Evolutionary conservation across 2,888 invertebrate genomes (phyloP), one percentile per base, ranked within the genome.

Genomic region (Sinodicranocentrus sp.): DNA sequence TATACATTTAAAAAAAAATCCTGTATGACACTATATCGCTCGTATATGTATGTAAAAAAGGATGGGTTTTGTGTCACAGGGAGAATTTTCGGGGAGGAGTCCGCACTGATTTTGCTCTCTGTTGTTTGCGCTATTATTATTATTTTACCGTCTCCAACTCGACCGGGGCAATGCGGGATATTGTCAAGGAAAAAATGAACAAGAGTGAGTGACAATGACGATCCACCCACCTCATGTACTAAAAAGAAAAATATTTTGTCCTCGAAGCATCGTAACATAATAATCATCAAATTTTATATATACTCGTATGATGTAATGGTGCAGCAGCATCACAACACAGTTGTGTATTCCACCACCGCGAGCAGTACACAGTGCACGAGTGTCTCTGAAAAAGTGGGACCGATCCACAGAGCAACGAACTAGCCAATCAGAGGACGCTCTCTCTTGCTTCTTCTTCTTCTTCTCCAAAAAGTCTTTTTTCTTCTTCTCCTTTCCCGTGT

Each of bases 361-460:
- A 8, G 57, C 23, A 57, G 57, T 17, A 57, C 2, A 25, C 10
- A 21, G 21, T 25, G 23, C 3, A 57, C 10, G 23, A 57, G 25
- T 21, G 54, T 3, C n/a, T 13, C 19, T 21, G n/a, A 54, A 19
- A 48, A 70, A 70, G 68, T 70, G 68, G 68, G 68, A 70, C 68
- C 68, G 68, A 70, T 70, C 68, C 48, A 70, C 52, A 5, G 43
- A 8, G 43, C 17, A 59, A 6, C 23, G 1, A 17, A 15, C 1
- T 0, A 52, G 52, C 68, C 68, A 70, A 70, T 70, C 48, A 70
- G 48, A n/a, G 25, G 1, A 3, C 21, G n/a, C 19, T 28, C 6
- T 48, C 39, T n/a, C 33, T 19, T 33, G 19, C 19, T 19, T 10
- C 33, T 8, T 17, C 23, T 39, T 23, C 23, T 23, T 1, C 44